Base-by-base conservation (phyloP, 2,888 invertebrate species). In the Tetramorium bicarinatum region DNA sequence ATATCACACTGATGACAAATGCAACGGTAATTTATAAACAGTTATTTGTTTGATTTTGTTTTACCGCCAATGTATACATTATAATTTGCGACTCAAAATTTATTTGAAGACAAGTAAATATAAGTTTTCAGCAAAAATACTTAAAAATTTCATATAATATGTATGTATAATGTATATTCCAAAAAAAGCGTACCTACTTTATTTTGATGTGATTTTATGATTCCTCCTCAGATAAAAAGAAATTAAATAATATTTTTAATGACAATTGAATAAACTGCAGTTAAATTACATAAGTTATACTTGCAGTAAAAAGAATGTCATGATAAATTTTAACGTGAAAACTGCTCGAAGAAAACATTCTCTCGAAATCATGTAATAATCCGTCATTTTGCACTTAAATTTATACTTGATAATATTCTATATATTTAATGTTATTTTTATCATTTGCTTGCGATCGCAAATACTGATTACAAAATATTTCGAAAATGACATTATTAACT, bases 391-490 rank as follows among this genome's bases (percentile, higher is more conserved):
- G 67, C 18, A 67, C 7, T 1, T 67, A 15, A 44, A 0, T 44
- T 44, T 38, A 29, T 8, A 25, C 34, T 44, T 13, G 3, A 25
- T 25, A 66, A 1, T 44, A 13, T 6, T 38, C 15, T 15, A 7
- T 7, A 21, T 15, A 34, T 34, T 0, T 4, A n/a, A 49, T 25
- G 29, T 47, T 49, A 71, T 71, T 72, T 56, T 54, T 54, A 41
- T 18, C 29, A 52, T 49, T 67, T 7, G 34, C 38, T 71, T 21
- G 21, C 15, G 6, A 7, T 34, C 21, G 21, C n/a, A 64, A 41
- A 66, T 8, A 34, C 25, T 56, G 21, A 54, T 25, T 38, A 56
- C 6, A 61, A 74, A 74, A 64, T 44, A 69, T 41, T 13, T 54
- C n/a, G 8, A 29, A 29, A n/a, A 71, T 25, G n/a, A 11, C n/a